phyloP scores from a whole-genome alignment of 2,113 vertebrate genomes.

The Podarcis raffonei region DNA sequence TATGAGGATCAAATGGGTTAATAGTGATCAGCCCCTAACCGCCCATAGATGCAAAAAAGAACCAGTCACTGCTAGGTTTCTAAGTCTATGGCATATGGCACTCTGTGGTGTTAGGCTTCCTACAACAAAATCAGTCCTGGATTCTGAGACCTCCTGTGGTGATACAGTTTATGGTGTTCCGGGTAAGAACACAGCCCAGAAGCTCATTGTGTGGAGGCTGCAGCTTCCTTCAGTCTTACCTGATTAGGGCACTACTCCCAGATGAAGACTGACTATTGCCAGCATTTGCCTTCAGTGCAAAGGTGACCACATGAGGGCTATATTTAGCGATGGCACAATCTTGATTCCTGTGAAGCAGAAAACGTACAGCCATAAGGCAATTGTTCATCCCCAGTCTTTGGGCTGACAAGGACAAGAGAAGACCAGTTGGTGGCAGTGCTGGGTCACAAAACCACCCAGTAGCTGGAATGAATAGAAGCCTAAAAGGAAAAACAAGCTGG shows the following conservation, averaged over 20 bases:
- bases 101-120: not conserved
- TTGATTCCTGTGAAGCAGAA: conserved; percentile 71
- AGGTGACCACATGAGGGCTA: conserved; percentile 79
- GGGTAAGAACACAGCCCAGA: not conserved
- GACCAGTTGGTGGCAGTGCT: not conserved
- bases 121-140: not conserved
- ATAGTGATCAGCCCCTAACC: not conserved
- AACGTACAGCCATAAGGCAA: not conserved
- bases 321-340: conserved; percentile 74
- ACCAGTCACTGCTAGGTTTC: not conserved
- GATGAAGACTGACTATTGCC: conserved; percentile 14
- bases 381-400: not conserved
- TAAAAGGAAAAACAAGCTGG: not conserved
- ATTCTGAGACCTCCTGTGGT: not conserved
- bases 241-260: conserved; percentile 21
- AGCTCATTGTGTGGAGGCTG: not conserved
- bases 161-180: not conserved
- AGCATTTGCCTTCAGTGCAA: conserved; percentile 70
- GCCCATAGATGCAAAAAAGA: not conserved
- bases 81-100: not conserved
- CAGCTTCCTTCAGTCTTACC: conserved; percentile 42
- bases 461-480: not conserved
- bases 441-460: not conserved
- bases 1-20: not conserved
- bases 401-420: not conserved